These are phyloP conservation scores for Standfussiana lucernea DNA, from an alignment of 2,888 invertebrate species.

Conservation along the genomic window DNA sequence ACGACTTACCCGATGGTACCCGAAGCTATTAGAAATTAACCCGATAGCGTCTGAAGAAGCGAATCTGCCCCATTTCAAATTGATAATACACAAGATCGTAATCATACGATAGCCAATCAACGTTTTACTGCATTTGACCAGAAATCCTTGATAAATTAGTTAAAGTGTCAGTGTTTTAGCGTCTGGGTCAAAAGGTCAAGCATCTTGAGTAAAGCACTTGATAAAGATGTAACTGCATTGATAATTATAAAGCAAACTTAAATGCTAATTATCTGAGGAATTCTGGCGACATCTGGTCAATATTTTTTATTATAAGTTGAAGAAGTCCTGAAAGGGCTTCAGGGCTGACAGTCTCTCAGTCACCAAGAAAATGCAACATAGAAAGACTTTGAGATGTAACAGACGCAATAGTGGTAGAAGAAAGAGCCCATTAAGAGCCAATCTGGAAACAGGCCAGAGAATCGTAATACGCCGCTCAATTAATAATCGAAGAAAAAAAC, in stretches of 20 bases:
- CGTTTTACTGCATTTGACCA: background rate
- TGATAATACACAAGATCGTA: background rate
- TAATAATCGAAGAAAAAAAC: background rate
- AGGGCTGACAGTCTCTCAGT: background rate
- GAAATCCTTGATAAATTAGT: constrained; percentile 32
- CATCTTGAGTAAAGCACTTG: constrained; percentile 5
- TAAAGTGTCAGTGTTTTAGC: background rate
- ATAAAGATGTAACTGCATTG: constrained; percentile 15
- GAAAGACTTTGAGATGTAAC: background rate
- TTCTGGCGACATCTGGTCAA: background rate
- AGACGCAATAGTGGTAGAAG: background rate
- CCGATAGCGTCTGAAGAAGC: background rate
- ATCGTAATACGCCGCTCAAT: background rate
- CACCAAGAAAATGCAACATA: background rate
- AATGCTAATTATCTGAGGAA: background rate
- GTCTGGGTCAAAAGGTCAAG: constrained; percentile 17
- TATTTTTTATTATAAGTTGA: background rate
- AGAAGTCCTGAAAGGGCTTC: background rate
- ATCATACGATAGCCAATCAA: constrained; percentile 13
- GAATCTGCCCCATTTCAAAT: background rate
- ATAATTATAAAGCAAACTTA: constrained; percentile 1
- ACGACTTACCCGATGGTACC: too few relatives aligned
- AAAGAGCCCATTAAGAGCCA: too few relatives aligned
- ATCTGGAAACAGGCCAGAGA: background rate
- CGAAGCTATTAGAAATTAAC: background rate